Evolutionary conservation across 2,888 invertebrate genomes (phyloP).

Genomic region (Phorcus lineatus): DNA sequence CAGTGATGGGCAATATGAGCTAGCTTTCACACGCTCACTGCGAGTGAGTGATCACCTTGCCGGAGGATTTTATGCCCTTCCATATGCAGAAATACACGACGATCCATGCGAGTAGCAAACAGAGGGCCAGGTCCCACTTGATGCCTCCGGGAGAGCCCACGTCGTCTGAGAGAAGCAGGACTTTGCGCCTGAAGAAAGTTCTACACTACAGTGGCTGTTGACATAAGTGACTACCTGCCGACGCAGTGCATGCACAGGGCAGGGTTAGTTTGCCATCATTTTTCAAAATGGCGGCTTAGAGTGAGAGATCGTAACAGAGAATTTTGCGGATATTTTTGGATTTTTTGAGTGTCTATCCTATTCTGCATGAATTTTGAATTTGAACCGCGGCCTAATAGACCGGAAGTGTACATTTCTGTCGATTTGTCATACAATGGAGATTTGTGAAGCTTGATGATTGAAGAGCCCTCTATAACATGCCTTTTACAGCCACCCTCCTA

Average conservation of each 20-base stretch:
- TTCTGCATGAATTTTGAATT: background rate
- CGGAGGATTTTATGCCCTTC: conserved; percentile 75
- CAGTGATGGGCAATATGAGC: conserved; percentile 10
- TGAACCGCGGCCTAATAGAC: background rate
- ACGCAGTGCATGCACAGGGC: conserved; percentile 12
- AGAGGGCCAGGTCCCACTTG: conserved; percentile 75
- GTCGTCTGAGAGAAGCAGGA: conserved; percentile 72
- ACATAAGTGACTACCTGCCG: background rate
- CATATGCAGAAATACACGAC: conserved; percentile 76
- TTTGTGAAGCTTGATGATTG: background rate
- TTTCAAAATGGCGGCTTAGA: conserved; percentile 19
- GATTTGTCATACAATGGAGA: background rate
- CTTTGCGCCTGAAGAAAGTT: conserved; percentile 71
- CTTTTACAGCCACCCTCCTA: conserved; percentile 15
- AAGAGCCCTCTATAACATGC: conserved; percentile 11
- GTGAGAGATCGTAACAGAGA: conserved; percentile 10
- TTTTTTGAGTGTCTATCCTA: background rate
- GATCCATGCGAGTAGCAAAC: conserved; percentile 74
- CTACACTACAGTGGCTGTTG: conserved; percentile 30
- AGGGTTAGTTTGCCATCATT: conserved; percentile 6
- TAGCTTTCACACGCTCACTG: conserved; percentile 25
- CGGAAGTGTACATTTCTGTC: no score
- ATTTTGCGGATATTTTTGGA: conserved; percentile 2
- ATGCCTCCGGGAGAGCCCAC: conserved; percentile 71
- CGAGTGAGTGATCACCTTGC: conserved; percentile 68